Evolutionary conservation across 2,113 vertebrate genomes (phyloP).

Genomic region (Percina caprodes): DNA sequence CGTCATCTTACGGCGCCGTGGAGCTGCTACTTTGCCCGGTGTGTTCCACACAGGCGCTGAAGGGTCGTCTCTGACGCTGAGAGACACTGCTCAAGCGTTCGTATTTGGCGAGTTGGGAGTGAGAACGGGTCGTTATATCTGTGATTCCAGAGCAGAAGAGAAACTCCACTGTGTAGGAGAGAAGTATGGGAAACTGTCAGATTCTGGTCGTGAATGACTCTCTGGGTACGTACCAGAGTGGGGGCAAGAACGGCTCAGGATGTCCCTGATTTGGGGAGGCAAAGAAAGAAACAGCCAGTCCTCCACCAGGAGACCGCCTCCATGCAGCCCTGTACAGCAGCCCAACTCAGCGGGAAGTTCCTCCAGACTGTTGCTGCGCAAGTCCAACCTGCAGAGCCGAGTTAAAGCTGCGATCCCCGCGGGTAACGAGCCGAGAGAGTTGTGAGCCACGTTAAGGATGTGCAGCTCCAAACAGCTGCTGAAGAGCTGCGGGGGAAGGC

Average conservation of each 20-base stretch:
- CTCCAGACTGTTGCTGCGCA: slow-evolving; percentile 82
- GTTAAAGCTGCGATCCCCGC: slow-evolving; percentile 63
- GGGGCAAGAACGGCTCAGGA: slow-evolving; percentile 56
- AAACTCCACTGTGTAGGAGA: slow-evolving; percentile 81
- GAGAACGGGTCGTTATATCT: slow-evolving; percentile 45
- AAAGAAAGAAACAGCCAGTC: slow-evolving; percentile 80
- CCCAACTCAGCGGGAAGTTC: slow-evolving; percentile 81
- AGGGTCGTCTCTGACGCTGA: too few relatives aligned
- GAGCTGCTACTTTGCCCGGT: too few relatives aligned
- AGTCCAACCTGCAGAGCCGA: slow-evolving; percentile 77
- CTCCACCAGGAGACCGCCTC: slow-evolving; percentile 82
- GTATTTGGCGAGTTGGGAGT: too few relatives aligned
- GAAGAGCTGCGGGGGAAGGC: slow-evolving; percentile 79
- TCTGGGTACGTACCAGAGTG: slow-evolving; percentile 36
- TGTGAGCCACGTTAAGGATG: slow-evolving; percentile 77
- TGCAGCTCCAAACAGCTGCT: slow-evolving; percentile 75
- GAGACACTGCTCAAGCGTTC: too few relatives aligned
- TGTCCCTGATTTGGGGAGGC: slow-evolving; percentile 72
- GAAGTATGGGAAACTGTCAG: slow-evolving; percentile 78
- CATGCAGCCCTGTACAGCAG: slow-evolving; percentile 75
- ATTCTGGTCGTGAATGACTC: slow-evolving; percentile 57
- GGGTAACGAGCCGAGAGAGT: slow-evolving; percentile 75
- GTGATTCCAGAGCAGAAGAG: slow-evolving; percentile 81
- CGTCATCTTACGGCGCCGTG: too few relatives aligned
- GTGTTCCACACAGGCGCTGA: too few relatives aligned